These are phyloP conservation scores for Silurus aristotelis DNA, from an alignment of 2,797 vertebrate species.

Conservation along the genomic window DNA sequence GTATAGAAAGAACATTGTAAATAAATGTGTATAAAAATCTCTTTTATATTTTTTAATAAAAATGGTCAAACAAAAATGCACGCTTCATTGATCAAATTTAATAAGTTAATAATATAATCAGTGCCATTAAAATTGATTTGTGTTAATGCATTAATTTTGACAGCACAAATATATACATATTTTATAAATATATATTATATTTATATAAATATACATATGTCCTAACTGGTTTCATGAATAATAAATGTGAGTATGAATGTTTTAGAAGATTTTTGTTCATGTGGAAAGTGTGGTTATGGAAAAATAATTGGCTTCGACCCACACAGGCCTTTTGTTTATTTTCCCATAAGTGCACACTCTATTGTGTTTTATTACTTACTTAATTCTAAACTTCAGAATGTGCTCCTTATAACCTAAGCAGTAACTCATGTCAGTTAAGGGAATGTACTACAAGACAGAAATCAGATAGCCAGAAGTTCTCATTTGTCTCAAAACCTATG, in stretches of 20 bases:
- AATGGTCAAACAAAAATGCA: too few species aligned
- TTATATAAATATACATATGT: not conserved
- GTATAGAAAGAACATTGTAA: too few species aligned
- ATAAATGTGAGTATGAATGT: not conserved
- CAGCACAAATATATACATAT: too few species aligned
- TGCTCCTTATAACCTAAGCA: not conserved
- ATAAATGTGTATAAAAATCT: too few species aligned
- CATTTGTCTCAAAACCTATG: not conserved
- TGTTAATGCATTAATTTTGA: too few species aligned
- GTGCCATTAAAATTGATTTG: too few species aligned
- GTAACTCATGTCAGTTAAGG: not conserved
- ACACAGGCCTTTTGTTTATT: not conserved
- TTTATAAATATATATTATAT: too few species aligned
- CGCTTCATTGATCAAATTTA: too few species aligned
- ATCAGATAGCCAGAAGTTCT: not conserved
- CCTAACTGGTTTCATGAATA: not conserved
- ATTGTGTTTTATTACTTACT: not conserved
- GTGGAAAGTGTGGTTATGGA: not conserved
- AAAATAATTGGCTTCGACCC: not conserved
- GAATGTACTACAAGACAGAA: not conserved
- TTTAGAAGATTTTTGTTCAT: not conserved
- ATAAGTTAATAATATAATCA: too few species aligned
- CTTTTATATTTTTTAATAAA: too few species aligned
- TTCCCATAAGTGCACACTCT: not conserved
- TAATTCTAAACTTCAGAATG: not conserved